Evolutionary conservation across 2,797 vertebrate genomes (phyloP), one percentile per base, ranked within the genome.

Genomic region (Kryptopterus vitreolus): DNA sequence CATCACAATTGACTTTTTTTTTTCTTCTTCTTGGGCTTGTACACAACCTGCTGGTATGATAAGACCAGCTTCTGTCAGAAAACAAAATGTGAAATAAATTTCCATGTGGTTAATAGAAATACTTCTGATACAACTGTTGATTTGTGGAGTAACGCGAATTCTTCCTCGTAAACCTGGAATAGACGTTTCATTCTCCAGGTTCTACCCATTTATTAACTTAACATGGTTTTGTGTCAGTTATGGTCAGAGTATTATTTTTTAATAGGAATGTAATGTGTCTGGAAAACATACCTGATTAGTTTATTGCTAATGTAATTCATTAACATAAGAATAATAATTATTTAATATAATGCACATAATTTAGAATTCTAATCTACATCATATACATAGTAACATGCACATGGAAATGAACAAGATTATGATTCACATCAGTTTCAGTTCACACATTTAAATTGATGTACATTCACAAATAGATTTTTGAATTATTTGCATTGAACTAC

Each of bases 291-390:
- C 55, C 8, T 65, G 20, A 73, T 48, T 58, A 46, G 16, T 66
- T 50, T 61, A 46, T 71, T 76, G 35, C 22, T 65, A 68, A 78
- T 78, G 75, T 69, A 74, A 69, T 38, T 52, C 16, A 52, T 68
- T 66, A 70, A 2, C n/a, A n/a, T 80, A 43, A 11, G 35, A n/a
- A 80, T 63, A 80, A 82, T 66, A 78, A 76, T 79, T 79, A 65
- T n/a, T 73, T 43, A 46, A 24, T 33, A 33, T 58, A 84, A 35
- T 57, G 31, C 33, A 57, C 1, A 3, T 20, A 24, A 55, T 57
- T n/a, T 13, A 72, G n/a, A 73, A 57, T 35, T 11, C 52, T 73
- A 58, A 58, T 26, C 55, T 58, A 73, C 4, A 69, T 69, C 29
- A 71, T 2, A 58, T 35, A 72, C 29, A 71, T n/a, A 38, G 20